Evolutionary conservation across 1,140 invertebrate species (phyloP), one percentile per base, ranked within the genome.

Genomic region (Bombus impatiens): DNA sequence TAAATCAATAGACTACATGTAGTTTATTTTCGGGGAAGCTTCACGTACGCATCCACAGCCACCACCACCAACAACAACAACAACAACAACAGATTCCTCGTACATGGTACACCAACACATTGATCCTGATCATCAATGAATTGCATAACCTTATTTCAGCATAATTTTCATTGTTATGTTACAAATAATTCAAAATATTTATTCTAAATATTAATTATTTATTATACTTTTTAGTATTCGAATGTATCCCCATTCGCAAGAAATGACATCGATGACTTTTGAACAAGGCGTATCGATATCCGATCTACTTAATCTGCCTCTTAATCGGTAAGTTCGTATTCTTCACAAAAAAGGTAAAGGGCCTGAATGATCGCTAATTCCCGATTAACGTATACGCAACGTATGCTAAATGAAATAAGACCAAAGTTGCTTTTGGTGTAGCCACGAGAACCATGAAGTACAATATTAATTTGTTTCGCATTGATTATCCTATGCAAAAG

Each of bases 281-380:
- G 94, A 97, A 75, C 96, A 97, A 91, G 98, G 97, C 80, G 97
- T 98, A 0, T 97, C 97, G 28, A 99, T 99, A 98, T 98, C 9
- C 98, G 4, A 99, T 98, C 0, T 99, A 99, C 92, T 94, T 99
- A 6, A 96, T 97, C 0, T 98, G 98, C 91, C 98, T 99, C 94
- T 98, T 99, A 74, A 96, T 99, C 1, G 98, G 98, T 87, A 98
- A 99, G 93, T 99, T 99, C 95, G 95, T 96, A 42, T 94, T 95
- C 42, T 95, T 95, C 40, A 95, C 92, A 0, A 96, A 96, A 74
- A 93, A 95, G 86, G 93, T 96, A 2, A 96, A 96, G 84, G 95
- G 95, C 25, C 95, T 96, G 3, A 94, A 96, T 42, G 96, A 94
- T 13, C 93, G 94, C 15, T 92, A 95, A 40, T 96, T 97, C 83